A percentile compares a stretch with the other conserved stretches of the same genome.
These are phyloP conservation scores for Garrulus glandarius DNA, from an alignment of 2,797 vertebrate genomes.

Conservation along the genomic window DNA sequence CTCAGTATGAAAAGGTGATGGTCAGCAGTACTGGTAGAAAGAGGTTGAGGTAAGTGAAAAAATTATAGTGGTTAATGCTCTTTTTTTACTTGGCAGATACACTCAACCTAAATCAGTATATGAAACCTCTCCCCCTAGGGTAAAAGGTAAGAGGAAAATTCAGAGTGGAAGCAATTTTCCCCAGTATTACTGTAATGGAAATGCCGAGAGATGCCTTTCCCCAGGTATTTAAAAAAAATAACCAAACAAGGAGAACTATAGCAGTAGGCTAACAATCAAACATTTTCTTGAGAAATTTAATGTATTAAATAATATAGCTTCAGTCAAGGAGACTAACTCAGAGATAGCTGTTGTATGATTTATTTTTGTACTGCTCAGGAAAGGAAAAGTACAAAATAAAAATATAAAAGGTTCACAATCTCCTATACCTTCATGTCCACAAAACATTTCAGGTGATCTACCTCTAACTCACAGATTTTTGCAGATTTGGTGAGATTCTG, in stretches of 20 bases:
- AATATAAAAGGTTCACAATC: not conserved
- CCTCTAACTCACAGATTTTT: not conserved
- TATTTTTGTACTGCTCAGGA: not conserved
- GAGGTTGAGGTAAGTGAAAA: not conserved
- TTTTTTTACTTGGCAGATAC: not conserved
- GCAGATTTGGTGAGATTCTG: not conserved
- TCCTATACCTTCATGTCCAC: not conserved
- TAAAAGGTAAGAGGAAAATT: not conserved
- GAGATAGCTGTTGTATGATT: not conserved
- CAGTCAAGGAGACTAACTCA: not conserved
- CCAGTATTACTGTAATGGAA: not conserved
- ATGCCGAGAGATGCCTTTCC: not conserved
- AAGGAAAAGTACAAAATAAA: not conserved
- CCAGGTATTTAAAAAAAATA: not conserved
- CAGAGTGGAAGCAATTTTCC: not conserved
- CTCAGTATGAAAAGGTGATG: not conserved
- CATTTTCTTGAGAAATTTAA: not conserved
- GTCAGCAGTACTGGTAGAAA: not conserved
- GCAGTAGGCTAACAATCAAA: not conserved
- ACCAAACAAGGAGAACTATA: not conserved
- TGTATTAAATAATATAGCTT: not conserved
- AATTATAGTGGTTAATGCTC: not conserved
- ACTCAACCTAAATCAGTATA: not conserved
- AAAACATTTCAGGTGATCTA: not conserved
- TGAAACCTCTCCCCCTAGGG: not conserved